Percentiles rank a stretch among this genome's conserved stretches.
Evolutionary conservation across 1,140 invertebrate genomes (phyloP).

Genomic region (Saccostrea cuccullata): DNA sequence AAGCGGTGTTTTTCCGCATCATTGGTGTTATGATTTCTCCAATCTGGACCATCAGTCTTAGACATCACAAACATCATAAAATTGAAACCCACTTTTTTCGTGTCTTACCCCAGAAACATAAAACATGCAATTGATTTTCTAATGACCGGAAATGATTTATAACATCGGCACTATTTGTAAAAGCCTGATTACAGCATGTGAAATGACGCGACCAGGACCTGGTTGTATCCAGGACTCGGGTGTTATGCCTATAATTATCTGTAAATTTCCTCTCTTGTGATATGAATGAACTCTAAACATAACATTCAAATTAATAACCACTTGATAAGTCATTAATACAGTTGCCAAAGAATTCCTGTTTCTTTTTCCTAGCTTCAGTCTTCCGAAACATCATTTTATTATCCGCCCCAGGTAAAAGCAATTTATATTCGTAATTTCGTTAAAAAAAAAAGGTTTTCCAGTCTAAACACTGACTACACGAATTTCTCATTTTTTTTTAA

Average conservation of each 20-base stretch:
- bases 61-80: slow-evolving; percentile 10
- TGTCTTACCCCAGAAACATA: slow-evolving; percentile 6
- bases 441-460: no score
- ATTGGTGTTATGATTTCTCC: not conserved
- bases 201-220: slow-evolving; percentile 14
- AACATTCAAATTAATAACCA: not conserved
- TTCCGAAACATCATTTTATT: no score
- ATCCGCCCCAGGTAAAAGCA: no score
- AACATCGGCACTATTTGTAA: not conserved
- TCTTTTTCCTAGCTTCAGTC: no score
- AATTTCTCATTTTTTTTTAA: no score
- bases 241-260: not conserved
- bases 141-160: slow-evolving; percentile 28
- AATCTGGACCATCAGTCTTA: slow-evolving; percentile 11
- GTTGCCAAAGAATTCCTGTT: no score
- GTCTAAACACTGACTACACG: no score
- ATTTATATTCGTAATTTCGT: no score
- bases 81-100: not conserved
- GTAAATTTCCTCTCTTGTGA: not conserved
- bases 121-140: slow-evolving; percentile 15
- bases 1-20: not conserved
- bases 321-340: not conserved
- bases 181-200: slow-evolving; percentile 13
- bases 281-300: not conserved
- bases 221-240: not conserved